Percentiles rank a stretch among this genome's conserved stretches.
Evolutionary conservation across 2,888 invertebrate genomes (phyloP).

Genomic region (Drosophila vallismaia): DNA sequence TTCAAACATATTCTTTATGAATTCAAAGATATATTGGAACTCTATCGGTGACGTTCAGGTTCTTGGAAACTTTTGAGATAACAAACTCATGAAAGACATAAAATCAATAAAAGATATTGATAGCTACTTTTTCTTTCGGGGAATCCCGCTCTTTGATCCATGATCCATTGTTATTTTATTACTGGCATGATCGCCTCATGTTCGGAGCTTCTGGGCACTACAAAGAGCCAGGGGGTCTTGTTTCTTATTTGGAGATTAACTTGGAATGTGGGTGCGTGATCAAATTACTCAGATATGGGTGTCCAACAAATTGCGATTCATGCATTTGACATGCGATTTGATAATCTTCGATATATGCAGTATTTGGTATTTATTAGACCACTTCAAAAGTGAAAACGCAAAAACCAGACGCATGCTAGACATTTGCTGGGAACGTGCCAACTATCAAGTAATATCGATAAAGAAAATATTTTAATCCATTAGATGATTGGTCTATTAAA

Average conservation of each 20-base stretch:
- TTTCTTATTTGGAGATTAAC: not conserved
- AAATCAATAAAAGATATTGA: too few relatives aligned
- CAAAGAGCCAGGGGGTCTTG: not conserved
- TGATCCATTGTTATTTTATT: constrained; percentile 1
- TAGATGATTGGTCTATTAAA: not conserved
- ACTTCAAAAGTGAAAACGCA: constrained; percentile 1
- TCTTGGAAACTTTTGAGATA: not conserved
- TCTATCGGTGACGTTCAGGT: not conserved
- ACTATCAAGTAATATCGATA: not conserved
- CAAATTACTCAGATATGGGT: constrained; percentile 8
- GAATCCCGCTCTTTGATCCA: not conserved
- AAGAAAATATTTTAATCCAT: not conserved
- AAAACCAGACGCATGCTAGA: not conserved
- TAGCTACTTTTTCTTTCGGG: not conserved
- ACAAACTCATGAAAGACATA: too few relatives aligned
- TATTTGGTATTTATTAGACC: not conserved
- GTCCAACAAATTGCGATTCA: not conserved
- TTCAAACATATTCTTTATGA: too few relatives aligned
- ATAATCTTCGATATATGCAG: constrained; percentile 21
- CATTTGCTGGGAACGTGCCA: constrained; percentile 5
- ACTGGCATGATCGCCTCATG: constrained; percentile 11
- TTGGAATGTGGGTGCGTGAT: constrained; percentile 3
- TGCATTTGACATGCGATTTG: not conserved
- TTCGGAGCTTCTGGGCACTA: not conserved
- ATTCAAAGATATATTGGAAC: not conserved